A percentile compares a stretch with the other conserved stretches of the same genome.
Evolutionary conservation across 1,140 invertebrate species (phyloP).

Genomic region (Metopolophium dirhodum): DNA sequence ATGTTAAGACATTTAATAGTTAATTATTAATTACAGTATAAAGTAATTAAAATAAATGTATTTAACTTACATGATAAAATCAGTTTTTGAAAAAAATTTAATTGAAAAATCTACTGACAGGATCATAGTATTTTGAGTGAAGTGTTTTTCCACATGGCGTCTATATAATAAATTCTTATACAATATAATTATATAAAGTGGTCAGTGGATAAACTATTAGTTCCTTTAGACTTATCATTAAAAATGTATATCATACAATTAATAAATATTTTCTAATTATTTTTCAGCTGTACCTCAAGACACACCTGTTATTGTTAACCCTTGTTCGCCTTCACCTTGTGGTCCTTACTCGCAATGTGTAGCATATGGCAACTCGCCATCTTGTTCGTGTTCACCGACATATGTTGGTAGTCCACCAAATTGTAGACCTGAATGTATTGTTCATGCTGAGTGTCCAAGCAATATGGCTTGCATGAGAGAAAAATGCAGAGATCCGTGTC

Average conservation of each 20-base stretch:
- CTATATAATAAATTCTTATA: neutral
- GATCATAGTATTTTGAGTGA: too few relatives aligned
- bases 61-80: too few relatives aligned
- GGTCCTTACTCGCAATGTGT: constrained; percentile 71
- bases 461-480: constrained; percentile 64
- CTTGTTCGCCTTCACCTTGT: constrained; percentile 76
- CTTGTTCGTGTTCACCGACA: constrained; percentile 69
- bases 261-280: neutral
- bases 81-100: too few relatives aligned
- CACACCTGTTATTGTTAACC: constrained; percentile 64
- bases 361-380: constrained; percentile 67
- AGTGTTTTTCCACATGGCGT: fast-evolving
- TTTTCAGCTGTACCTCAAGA: constrained; percentile 49
- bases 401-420: constrained; percentile 70
- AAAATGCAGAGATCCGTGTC: constrained; percentile 66
- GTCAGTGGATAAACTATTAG: too few relatives aligned
- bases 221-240: neutral
- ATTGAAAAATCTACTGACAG: too few relatives aligned
- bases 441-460: constrained; percentile 64
- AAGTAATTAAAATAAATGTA: too few relatives aligned
- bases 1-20: too few relatives aligned
- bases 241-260: neutral
- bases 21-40: too few relatives aligned
- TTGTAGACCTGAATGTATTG: constrained; percentile 72
- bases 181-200: too few relatives aligned